A percentile compares a stretch with the other conserved stretches of the same genome.
phyloP scores from a whole-genome alignment of 2,888 invertebrate species.

The Euspilapteryx auroguttella region DNA sequence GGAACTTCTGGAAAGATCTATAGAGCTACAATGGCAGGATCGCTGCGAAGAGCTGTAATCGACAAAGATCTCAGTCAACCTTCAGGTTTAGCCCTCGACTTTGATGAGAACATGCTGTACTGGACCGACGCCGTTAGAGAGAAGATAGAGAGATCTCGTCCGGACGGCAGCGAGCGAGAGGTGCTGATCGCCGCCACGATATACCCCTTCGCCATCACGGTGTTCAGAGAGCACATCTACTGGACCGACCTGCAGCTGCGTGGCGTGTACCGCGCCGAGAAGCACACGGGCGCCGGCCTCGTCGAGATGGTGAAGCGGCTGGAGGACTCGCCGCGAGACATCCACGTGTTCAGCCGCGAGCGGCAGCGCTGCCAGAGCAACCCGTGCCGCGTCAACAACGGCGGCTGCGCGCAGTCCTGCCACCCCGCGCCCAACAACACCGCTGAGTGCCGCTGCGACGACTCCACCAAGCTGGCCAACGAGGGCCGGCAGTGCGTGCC shows the following conservation, averaged over 20 bases:
- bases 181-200: slow-evolving; percentile 86
- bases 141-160: slow-evolving; percentile 89
- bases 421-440: slow-evolving; percentile 85
- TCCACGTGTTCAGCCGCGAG: slow-evolving; percentile 80
- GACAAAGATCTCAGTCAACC: slow-evolving; percentile 92
- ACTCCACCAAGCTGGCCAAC: slow-evolving; percentile 84
- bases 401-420: slow-evolving; percentile 94
- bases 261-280: slow-evolving; percentile 95
- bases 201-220: slow-evolving; percentile 93
- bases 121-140: slow-evolving; percentile 98
- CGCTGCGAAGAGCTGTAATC: slow-evolving; percentile 83
- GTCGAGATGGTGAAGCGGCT: slow-evolving; percentile 91
- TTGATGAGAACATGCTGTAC: slow-evolving; percentile 88
- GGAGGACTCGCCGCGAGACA: slow-evolving; percentile 90
- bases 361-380: slow-evolving; percentile 81
- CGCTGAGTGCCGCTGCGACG: slow-evolving; percentile 90
- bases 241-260: slow-evolving; percentile 94
- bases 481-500: slow-evolving; percentile 93
- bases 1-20: slow-evolving; percentile 93
- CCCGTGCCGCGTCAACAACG: slow-evolving; percentile 88
- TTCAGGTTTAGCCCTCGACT: slow-evolving; percentile 94
- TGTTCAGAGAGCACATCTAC: slow-evolving; percentile 88
- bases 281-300: slow-evolving; percentile 94
- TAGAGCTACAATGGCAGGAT: slow-evolving; percentile 95
- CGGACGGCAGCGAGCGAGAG: slow-evolving; percentile 86